Evolutionary conservation across 2,797 vertebrate genomes (phyloP).

Genomic region (Lycodopsis pacificus): DNA sequence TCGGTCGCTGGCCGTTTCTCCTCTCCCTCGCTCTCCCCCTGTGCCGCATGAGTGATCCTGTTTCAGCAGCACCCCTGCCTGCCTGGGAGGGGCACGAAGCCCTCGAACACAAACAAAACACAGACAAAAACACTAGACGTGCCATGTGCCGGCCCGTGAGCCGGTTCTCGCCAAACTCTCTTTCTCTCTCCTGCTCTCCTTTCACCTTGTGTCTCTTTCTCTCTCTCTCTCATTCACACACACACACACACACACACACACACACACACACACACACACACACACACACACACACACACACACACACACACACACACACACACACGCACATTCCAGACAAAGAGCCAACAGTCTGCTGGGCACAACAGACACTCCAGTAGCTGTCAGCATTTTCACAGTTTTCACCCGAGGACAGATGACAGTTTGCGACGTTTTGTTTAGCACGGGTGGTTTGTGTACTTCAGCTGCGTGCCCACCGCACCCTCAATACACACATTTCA

Average conservation of each 20-base stretch:
- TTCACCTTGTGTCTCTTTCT: conserved; percentile 32
- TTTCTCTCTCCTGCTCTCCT: neutral
- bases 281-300: neutral
- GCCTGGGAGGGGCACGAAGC: conserved; percentile 60
- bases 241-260: neutral
- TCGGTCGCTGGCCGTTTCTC: conserved; percentile 36
- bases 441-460: neutral
- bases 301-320: neutral
- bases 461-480: neutral
- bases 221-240: conserved; percentile 20
- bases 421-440: conserved; percentile 8
- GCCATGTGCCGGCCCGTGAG: conserved; percentile 65
- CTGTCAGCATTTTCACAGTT: conserved; percentile 32
- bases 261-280: conserved; percentile 8
- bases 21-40: conserved; percentile 44
- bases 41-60: conserved; percentile 75
- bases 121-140: conserved; percentile 63
- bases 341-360: conserved; percentile 28
- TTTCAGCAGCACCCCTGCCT: conserved; percentile 68
- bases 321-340: conserved; percentile 12
- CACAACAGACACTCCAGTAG: conserved; percentile 28
- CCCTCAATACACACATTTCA: conserved; percentile 11
- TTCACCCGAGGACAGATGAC: conserved; percentile 27
- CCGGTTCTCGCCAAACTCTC: conserved; percentile 38
- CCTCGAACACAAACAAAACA: conserved; percentile 66